Conservation (phyloP, 1,140 invertebrate species). For the Zeugodacus cucurbitae region DNA sequence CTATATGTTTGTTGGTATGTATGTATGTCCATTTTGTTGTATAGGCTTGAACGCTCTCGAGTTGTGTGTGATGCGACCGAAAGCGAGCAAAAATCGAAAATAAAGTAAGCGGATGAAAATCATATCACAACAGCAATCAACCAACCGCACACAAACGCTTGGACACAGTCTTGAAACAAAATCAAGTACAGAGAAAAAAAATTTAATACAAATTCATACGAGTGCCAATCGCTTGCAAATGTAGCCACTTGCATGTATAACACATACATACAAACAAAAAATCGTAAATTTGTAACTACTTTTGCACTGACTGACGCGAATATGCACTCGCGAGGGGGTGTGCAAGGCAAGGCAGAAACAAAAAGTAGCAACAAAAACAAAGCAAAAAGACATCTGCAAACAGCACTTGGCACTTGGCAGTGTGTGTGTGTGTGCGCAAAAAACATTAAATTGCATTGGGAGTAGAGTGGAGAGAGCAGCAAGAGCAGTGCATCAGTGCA, state of each 20-base stretch:
- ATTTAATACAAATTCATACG: background rate
- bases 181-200: background rate
- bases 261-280: background rate
- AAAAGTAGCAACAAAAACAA: background rate
- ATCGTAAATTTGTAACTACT: background rate
- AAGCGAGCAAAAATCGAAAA: background rate
- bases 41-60: background rate
- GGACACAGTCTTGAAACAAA: conserved; percentile 7
- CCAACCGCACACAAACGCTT: background rate
- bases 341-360: background rate
- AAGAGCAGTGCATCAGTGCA: too few relatives aligned
- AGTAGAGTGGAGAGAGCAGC: background rate
- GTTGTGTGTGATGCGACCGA: background rate
- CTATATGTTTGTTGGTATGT: background rate
- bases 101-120: background rate
- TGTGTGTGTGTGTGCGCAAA: too few relatives aligned
- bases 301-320: background rate
- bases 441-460: conserved; percentile 32
- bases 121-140: background rate
- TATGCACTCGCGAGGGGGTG: background rate
- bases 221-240: conserved; percentile 17
- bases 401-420: conserved; percentile 30
- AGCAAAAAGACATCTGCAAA: background rate
- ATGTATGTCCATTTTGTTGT: background rate
- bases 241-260: background rate